Evolutionary conservation across 2,888 invertebrate genomes (phyloP), one percentile per base, ranked within the genome.

Genomic region (Byasa hedistus): DNA sequence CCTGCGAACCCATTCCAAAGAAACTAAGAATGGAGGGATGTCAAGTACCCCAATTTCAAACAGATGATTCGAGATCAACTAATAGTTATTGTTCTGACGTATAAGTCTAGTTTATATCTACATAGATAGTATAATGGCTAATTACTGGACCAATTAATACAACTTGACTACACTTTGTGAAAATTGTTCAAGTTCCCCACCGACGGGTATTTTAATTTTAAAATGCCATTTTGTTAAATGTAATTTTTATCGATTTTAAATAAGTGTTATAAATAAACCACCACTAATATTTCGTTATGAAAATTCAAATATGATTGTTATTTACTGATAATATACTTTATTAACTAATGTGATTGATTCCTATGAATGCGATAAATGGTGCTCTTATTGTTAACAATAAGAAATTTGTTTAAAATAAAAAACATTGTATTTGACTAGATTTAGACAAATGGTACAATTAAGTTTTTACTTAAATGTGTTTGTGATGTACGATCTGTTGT

Each of bases 1-100:
- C 87, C 0, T 78, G 79, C 67, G 88, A 90, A 73, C 91, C 91
- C 0, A 71, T 81, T 15, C 80, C 89, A 1, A 91, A 91, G 73
- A 89, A 83, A 71, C 59, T 85, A 15, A 77, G 83, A 60, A 67
- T 82, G 2, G 82, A 71, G 5, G 32, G 70, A 3, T 68, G 66
- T 57, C 69, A 71, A 2, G 60, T 63, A n/a, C 68, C 72, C n/a
- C 73, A 71, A 27, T 58, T 69, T 19, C 75, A 77, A 17, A 79
- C 77, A 51, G 79, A 84, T 62, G 83, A 86, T 64, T 85, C 86
- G 0, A 82, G 72, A 68, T 87, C 87, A 0, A 83, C 85, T 1
- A 85, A 78, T 54, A 88, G 87, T 70, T 83, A 73, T 69, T 77
- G 75, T 66, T 84, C 84, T 3, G 78, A 81, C 32, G 78, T 83